These are phyloP conservation scores for Epinephelus cyanopodus DNA, from an alignment of 2,113 vertebrate genomes.

Conservation along the genomic window DNA sequence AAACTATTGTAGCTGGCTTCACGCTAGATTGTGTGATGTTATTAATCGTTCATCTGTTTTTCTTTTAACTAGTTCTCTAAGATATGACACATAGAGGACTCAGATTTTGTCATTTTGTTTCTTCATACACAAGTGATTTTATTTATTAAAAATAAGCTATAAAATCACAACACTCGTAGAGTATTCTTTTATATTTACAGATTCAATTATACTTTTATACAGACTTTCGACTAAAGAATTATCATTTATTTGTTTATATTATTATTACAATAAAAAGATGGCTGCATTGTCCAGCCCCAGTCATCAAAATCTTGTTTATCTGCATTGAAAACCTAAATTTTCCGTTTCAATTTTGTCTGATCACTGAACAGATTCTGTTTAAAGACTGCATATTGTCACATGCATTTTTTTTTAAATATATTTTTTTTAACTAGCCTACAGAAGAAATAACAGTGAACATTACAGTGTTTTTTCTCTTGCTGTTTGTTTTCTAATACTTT, in stretches of 20 bases:
- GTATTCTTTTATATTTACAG: too few species aligned
- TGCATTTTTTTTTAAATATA: background rate
- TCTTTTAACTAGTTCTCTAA: too few species aligned
- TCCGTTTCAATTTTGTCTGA: background rate
- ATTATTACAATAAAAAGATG: background rate
- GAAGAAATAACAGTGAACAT: background rate
- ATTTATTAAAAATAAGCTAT: too few species aligned
- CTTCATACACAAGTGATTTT: too few species aligned
- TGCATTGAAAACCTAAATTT: background rate
- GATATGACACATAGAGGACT: too few species aligned
- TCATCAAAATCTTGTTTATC: background rate
- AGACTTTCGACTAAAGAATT: background rate
- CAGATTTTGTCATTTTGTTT: too few species aligned
- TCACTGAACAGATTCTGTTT: too few species aligned
- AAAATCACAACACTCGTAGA: too few species aligned
- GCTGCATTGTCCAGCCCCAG: background rate
- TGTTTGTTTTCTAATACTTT: background rate
- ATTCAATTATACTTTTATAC: too few species aligned
- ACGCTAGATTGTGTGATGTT: too few species aligned
- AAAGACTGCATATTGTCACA: background rate
- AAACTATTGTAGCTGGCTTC: too few species aligned
- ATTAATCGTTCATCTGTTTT: too few species aligned
- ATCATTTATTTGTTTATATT: background rate
- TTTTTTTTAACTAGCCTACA: background rate
- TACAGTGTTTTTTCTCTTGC: background rate